A percentile compares a stretch with the other conserved stretches of the same genome.
These are phyloP conservation scores for Agapetus fuscipes DNA, from an alignment of 2,888 invertebrate species.

Conservation along the genomic window DNA sequence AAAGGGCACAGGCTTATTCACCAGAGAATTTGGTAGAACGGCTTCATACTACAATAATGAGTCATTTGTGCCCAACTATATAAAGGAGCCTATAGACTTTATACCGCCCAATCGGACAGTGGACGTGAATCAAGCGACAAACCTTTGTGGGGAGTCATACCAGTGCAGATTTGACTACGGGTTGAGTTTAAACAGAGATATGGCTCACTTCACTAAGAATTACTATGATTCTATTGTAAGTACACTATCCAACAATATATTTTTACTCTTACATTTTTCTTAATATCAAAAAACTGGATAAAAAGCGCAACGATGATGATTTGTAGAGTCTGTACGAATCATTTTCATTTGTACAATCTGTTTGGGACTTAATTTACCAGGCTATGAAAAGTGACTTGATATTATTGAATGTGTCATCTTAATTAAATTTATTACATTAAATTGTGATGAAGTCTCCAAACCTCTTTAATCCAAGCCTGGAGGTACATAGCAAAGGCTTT, in stretches of 20 bases:
- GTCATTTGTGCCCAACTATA: slow-evolving; percentile 66
- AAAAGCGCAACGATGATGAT: too few relatives aligned
- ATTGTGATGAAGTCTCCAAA: too few relatives aligned
- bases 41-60: slow-evolving; percentile 74
- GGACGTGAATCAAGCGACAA: slow-evolving; percentile 53
- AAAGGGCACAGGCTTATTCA: slow-evolving; percentile 69
- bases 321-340: neutral
- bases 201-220: slow-evolving; percentile 79
- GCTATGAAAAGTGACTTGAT: too few relatives aligned
- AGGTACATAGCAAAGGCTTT: too few relatives aligned
- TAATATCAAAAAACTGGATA: too few relatives aligned
- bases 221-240: slow-evolving; percentile 58
- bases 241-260: too few relatives aligned
- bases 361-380: too few relatives aligned
- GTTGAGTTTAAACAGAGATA: slow-evolving; percentile 71
- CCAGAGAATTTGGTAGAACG: slow-evolving; percentile 67
- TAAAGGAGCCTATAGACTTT: slow-evolving; percentile 58
- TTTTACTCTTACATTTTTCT: too few relatives aligned
- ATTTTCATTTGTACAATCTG: too few relatives aligned
- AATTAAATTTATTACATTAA: too few relatives aligned
- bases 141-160: slow-evolving; percentile 70
- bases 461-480: too few relatives aligned
- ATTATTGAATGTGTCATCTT: too few relatives aligned
- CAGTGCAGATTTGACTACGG: slow-evolving; percentile 86
- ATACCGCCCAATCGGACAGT: slow-evolving; percentile 56